Base-by-base conservation (phyloP, 2,113 vertebrate genomes). In the Synchiropus splendidus region DNA sequence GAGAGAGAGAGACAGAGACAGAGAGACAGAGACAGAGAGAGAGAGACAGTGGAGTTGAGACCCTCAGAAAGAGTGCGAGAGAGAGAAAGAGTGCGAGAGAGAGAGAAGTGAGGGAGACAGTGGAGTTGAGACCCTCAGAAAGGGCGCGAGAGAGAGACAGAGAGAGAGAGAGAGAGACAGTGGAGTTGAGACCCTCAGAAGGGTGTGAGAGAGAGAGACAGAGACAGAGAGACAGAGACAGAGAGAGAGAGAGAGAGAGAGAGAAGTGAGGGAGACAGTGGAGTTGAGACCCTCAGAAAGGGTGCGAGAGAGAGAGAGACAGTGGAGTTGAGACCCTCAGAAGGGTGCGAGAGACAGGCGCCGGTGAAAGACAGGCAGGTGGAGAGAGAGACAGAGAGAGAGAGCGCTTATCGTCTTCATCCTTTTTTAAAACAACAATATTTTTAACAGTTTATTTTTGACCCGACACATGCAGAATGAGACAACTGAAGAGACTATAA, bases 21-120 rank as follows among this genome's bases (percentile, higher is more conserved):
- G 32, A 51, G 12, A 54, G 58, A 59, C 43, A 64, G 42, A n/a
- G n/a, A n/a, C n/a, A n/a, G n/a, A n/a, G n/a, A n/a, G n/a, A n/a
- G n/a, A n/a, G n/a, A n/a, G n/a, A n/a, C n/a, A n/a, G n/a, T n/a
- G n/a, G n/a, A n/a, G n/a, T n/a, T n/a, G n/a, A n/a, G n/a, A n/a
- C n/a, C n/a, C n/a, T n/a, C n/a, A n/a, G n/a, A n/a, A n/a, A n/a
- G n/a, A n/a, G n/a, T n/a, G n/a, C n/a, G n/a, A 51, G 12, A 54
- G 58, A 59, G 43, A 64, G 42, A 18, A 21, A 32, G 11, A 43
- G 15, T 31, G 13, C 15, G 92, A 85, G 91, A 89, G 88, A 82
- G 82, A 87, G 43, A 21, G 48, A 51, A 59, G 46, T 50, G 56
- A 54, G 64, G 42, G 31, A 48, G 10, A 54, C 18, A 21, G 1